Base-by-base conservation (phyloP, 2,797 vertebrate species). In the Gobio occitaniae region DNA sequence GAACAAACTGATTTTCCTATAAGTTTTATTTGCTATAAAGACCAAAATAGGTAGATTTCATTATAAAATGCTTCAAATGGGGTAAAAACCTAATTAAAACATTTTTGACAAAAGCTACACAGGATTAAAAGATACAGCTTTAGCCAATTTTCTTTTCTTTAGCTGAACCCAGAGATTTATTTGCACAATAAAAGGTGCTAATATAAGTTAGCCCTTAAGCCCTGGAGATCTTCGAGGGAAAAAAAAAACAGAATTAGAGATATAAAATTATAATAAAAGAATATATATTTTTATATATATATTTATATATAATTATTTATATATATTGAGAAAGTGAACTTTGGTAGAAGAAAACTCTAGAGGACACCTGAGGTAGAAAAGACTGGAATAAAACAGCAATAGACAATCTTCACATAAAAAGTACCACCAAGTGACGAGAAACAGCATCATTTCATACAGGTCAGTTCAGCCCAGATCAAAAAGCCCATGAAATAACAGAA, bases 281-380 rank as follows among this genome's bases (percentile, higher is more conserved):
- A 96, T 96, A 96, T 95, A 96, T 94, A 95, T 95, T 54, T 86
- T 59, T 87, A 84, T 88, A 87, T 78, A 82, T 93, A 94, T 95
- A 54, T 87, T 75, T 88, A 82, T 89, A 87, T 77, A 85, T 88
- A 85, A 86, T 88, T 81, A 83, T 94, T 95, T 95, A 85, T 87
- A 87, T 87, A 95, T 93, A 94, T 94, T 94, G 94, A 96, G 95
- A 96, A 95, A 96, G 94, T 96, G 95, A 97, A 96, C 96, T 97
- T 97, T 97, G 96, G 96, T 97, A 97, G 95, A 97, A 96, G 95
- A 96, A 95, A 95, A 95, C 82, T 96, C 96, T 97, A 96, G 95
- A 95, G 95, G 96, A 96, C 95, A 96, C 96, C 96, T 97, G 96
- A 97, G 96, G 96, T 97, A 97, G 96, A 96, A 96, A 95, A 97